Evolutionary conservation across 2,797 vertebrate genomes (phyloP).

Genomic region (Pogonophryne albipinna): DNA sequence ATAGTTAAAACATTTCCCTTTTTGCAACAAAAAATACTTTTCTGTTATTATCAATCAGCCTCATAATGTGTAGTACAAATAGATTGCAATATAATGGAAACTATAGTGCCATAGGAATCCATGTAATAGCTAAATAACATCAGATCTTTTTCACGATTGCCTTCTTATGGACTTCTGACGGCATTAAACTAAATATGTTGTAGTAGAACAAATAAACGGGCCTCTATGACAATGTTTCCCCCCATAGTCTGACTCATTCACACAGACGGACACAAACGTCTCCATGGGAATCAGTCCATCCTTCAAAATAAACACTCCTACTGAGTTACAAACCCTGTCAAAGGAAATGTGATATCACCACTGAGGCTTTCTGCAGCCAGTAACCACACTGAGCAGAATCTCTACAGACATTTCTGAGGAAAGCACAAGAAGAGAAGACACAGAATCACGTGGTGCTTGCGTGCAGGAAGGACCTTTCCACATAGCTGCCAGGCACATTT

Average conservation of each 20-base stretch:
- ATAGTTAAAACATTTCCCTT: too few species aligned
- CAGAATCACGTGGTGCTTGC: slow-evolving; percentile 2
- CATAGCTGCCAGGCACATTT: slow-evolving; percentile 36
- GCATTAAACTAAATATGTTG: neutral
- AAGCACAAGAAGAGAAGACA: neutral
- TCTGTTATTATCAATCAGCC: neutral
- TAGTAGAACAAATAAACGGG: neutral
- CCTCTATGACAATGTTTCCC: neutral
- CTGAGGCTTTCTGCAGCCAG: neutral
- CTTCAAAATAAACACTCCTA: slow-evolving; percentile 10
- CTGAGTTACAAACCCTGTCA: slow-evolving; percentile 11
- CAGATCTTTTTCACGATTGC: too few species aligned
- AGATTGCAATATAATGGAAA: neutral
- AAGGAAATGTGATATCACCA: neutral
- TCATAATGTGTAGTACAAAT: neutral
- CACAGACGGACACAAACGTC: neutral
- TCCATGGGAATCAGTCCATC: slow-evolving; percentile 1
- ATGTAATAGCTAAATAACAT: neutral
- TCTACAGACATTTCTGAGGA: neutral
- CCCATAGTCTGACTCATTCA: neutral
- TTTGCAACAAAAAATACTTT: too few species aligned
- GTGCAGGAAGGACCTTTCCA: slow-evolving; percentile 39
- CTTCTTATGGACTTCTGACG: neutral
- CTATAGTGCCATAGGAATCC: neutral
- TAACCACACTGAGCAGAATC: neutral